Base-by-base conservation (phyloP, 2,797 vertebrate species). In the Sebastes reedi region DNA sequence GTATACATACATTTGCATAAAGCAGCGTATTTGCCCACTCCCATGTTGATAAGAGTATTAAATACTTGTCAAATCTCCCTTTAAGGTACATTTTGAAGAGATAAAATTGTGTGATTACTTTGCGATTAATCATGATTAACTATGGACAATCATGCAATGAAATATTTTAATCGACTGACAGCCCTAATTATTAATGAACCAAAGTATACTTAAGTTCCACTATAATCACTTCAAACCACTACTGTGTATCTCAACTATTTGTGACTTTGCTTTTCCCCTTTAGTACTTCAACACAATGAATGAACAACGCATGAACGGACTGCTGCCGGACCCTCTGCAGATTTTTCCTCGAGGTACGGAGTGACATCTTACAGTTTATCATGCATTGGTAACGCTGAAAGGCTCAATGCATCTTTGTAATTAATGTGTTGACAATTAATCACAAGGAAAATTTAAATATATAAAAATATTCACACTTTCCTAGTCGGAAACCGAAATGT, bases 301-400 rank as follows among this genome's bases (percentile, higher is more conserved):
- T 94, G 98, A 99, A 84, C 97, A 99, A 90, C 97, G 98, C 81
- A 97, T 98, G 92, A 98, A 98, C 89, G 97, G 98, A 90, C 96
- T 97, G 75, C 87, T 98, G 92, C 97, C 97, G 68, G 98, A 99
- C 86, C 98, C 99, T 74, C 96, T 99, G 2, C 98, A 99, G 95
- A 99, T 99, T 93, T 99, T 98, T 96, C 98, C 98, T 90, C 96
- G 98, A 98, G 98, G 98, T 99, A 97, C 91, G 10, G 14, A 56
- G 39, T 84, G 64, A 73, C 68, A 42, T 29, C 27, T 79, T 66
- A 30, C 30, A 34, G 24, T 84, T 88, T 62, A 70, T 77, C 55
- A 61, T 11, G 5, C n/a, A 46, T 25, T 58, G 42, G 13, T 18
- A 32, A 73, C 25, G 67, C 75, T 79, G 6, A 68, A 78, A 76